phyloP scores from a whole-genome alignment of 2,113 vertebrate species.

The Megalops atlanticus region DNA sequence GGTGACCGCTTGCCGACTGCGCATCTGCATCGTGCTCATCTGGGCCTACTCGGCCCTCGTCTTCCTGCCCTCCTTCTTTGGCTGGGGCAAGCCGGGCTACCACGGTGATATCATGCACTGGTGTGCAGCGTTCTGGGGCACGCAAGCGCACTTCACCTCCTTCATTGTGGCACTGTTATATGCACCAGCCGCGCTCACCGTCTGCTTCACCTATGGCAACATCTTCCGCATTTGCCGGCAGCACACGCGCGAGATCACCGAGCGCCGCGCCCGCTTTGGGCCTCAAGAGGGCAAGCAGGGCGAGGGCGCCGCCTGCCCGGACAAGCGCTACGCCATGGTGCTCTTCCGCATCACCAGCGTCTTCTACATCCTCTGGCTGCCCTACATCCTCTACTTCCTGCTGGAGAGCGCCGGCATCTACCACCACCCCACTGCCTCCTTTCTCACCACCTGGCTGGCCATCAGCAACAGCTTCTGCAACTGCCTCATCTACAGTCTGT shows the following conservation, averaged over 20 bases:
- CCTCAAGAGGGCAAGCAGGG: slow-evolving; percentile 74
- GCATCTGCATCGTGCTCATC: slow-evolving; percentile 87
- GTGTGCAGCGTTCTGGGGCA: slow-evolving; percentile 87
- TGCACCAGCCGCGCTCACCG: slow-evolving; percentile 86
- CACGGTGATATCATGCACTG: slow-evolving; percentile 93
- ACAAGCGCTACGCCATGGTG: slow-evolving; percentile 94
- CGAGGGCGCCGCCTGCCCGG: slow-evolving; percentile 78
- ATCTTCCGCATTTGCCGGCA: slow-evolving; percentile 98
- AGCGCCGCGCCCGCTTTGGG: slow-evolving; percentile 89
- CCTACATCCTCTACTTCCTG: slow-evolving; percentile 96
- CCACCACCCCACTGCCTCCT: slow-evolving; percentile 81
- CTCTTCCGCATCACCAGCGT: slow-evolving; percentile 97
- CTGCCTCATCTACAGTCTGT: slow-evolving; percentile 98
- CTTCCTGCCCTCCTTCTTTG: slow-evolving; percentile 90
- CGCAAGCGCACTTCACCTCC: slow-evolving; percentile 84
- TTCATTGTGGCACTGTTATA: slow-evolving; percentile 92
- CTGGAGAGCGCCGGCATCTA: slow-evolving; percentile 90
- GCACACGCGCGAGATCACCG: slow-evolving; percentile 92
- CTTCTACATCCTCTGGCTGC: slow-evolving; percentile 96
- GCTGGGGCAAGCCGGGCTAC: slow-evolving; percentile 97
- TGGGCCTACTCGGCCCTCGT: slow-evolving; percentile 93
- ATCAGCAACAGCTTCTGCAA: slow-evolving; percentile 99
- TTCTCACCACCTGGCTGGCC: slow-evolving; percentile 96
- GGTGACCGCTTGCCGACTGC: slow-evolving; percentile 90
- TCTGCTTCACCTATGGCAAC: slow-evolving; percentile 97